Percentiles rank a stretch among this genome's conserved stretches.
Evolutionary conservation across 2,113 vertebrate genomes (phyloP).

Genomic region (Eleginops maclovinus): DNA sequence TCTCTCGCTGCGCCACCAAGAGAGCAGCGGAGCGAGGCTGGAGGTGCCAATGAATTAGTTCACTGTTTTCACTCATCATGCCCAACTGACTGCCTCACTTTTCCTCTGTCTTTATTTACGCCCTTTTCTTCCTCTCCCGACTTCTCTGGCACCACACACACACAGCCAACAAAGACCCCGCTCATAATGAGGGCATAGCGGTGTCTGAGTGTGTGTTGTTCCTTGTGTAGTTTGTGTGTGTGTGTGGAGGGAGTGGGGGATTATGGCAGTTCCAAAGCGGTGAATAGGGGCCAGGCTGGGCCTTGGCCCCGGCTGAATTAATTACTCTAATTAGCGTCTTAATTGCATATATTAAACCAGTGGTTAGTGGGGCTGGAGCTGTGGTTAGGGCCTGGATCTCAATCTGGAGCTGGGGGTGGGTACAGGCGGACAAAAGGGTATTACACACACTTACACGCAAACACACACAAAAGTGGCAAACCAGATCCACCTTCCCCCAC

Average conservation of each 20-base stretch:
- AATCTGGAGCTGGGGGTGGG: constrained; percentile 60
- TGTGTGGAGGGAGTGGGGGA: constrained; percentile 67
- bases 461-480: constrained; percentile 19
- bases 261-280: constrained; percentile 83
- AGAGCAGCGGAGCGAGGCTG: constrained; percentile 61
- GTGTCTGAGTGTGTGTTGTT: constrained; percentile 69
- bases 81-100: constrained; percentile 68
- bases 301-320: constrained; percentile 82
- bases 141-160: constrained; percentile 70
- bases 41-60: constrained; percentile 76
- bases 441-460: constrained; percentile 35
- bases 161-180: constrained; percentile 70
- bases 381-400: constrained; percentile 58
- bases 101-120: constrained; percentile 74
- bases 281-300: constrained; percentile 82
- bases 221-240: constrained; percentile 61
- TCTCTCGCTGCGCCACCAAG: constrained; percentile 62
- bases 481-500: constrained; percentile 33
- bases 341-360: constrained; percentile 86
- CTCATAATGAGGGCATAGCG: constrained; percentile 76
- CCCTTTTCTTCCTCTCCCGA: constrained; percentile 71
- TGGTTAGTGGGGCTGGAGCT: constrained; percentile 76
- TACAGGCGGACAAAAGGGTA: constrained; percentile 56
- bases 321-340: constrained; percentile 87
- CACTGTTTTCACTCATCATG: constrained; percentile 80